Percentiles rank a stretch among this genome's conserved stretches.
Conservation (phyloP, 2,888 invertebrate species). For the Esperia sulphurella region DNA sequence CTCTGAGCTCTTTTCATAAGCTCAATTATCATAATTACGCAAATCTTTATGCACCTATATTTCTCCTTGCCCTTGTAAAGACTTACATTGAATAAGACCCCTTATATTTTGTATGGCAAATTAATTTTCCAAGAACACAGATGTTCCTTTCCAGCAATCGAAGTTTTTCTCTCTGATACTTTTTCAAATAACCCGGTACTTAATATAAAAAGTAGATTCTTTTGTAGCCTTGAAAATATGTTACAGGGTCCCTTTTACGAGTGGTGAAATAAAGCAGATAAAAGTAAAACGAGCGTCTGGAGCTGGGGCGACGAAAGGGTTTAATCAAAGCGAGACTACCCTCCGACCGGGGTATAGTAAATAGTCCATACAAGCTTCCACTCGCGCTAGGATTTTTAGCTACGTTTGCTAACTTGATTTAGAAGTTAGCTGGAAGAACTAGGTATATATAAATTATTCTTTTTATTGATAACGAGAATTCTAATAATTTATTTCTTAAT, state of each 20-base stretch:
- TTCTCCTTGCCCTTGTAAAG: too few relatives aligned
- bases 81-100: too few relatives aligned
- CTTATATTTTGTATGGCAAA: too few relatives aligned
- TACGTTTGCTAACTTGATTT: neutral
- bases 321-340: constrained; percentile 61
- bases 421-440: neutral
- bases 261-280: constrained; percentile 47
- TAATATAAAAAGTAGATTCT: too few relatives aligned
- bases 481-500: too few relatives aligned
- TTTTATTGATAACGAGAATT: too few relatives aligned
- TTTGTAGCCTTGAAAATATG: constrained; percentile 40
- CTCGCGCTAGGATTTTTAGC: constrained; percentile 29
- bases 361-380: constrained; percentile 43
- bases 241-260: constrained; percentile 45
- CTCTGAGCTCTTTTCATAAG: too few relatives aligned
- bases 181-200: constrained; percentile 1
- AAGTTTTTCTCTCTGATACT: neutral
- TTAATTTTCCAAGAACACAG: too few relatives aligned
- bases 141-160: too few relatives aligned
- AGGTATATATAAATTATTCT: too few relatives aligned
- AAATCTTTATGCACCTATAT: too few relatives aligned
- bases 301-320: constrained; percentile 51
- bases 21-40: too few relatives aligned
- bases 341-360: constrained; percentile 53
- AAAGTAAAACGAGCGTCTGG: constrained; percentile 48